Conservation (phyloP, 2,797 vertebrate genomes). For the Rhinoraja longicauda region DNA sequence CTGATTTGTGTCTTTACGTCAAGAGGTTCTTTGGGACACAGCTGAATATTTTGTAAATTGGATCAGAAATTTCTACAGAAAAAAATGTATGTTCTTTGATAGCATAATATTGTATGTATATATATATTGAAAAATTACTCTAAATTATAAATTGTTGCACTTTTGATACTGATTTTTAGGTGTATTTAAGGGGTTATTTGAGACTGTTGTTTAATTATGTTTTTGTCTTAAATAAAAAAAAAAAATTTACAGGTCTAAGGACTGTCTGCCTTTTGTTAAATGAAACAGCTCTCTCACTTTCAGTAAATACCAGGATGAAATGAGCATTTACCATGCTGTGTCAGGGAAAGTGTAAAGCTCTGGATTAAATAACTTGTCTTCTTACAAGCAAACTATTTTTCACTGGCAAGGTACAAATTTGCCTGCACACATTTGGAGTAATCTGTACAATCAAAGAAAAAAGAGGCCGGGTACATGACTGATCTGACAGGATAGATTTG, state of each 20-base stretch:
- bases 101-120: conserved; percentile 69
- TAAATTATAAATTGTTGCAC: conserved; percentile 81
- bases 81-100: conserved; percentile 80
- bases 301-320: not conserved
- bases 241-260: conserved; percentile 38
- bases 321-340: not conserved
- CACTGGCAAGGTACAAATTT: not conserved
- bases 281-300: not conserved
- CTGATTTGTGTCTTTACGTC: conserved; percentile 54
- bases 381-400: not conserved
- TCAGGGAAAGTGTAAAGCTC: not conserved
- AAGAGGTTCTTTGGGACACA: conserved; percentile 56
- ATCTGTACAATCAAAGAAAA: not conserved
- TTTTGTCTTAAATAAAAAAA: conserved; percentile 82
- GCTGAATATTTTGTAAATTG: conserved; percentile 65
- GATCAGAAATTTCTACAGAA: conserved; percentile 81
- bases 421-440: not conserved
- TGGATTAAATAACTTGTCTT: not conserved
- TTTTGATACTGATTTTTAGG: conserved; percentile 86
- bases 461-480: too few species aligned
- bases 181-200: conserved; percentile 75
- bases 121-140: conserved; percentile 55
- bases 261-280: conserved; percentile 4
- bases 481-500: not conserved
- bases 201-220: conserved; percentile 72